Evolutionary conservation across 2,113 vertebrate species (phyloP).

Genomic region (Semicossyphus pulcher): DNA sequence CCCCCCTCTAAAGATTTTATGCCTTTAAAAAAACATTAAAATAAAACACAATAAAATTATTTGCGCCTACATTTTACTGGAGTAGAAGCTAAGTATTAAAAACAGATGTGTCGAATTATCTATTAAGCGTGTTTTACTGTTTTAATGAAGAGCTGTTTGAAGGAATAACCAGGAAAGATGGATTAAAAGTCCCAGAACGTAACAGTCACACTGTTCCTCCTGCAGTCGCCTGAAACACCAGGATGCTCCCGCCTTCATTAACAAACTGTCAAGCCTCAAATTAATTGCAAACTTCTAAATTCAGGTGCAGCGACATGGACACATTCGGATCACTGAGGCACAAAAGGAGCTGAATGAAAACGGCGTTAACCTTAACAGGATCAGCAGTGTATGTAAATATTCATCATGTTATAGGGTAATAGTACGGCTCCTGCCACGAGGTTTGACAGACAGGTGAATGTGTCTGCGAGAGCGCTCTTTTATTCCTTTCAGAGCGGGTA

Average conservation of each 20-base stretch:
- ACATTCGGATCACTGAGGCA: constrained; percentile 10
- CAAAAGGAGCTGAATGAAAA: constrained; percentile 35
- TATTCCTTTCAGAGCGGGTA: constrained; percentile 59
- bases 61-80: too few species aligned
- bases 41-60: too few species aligned
- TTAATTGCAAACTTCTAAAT: constrained; percentile 33
- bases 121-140: too few species aligned
- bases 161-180: too few species aligned
- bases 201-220: background rate
- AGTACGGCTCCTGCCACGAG: constrained; percentile 46
- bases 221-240: background rate
- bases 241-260: constrained; percentile 12
- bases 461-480: constrained; percentile 46
- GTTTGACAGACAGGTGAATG: constrained; percentile 65
- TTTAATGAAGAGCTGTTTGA: too few species aligned
- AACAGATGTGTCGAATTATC: too few species aligned
- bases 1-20: too few species aligned
- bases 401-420: constrained; percentile 50
- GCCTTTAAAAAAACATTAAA: too few species aligned
- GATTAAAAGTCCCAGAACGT: background rate
- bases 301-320: constrained; percentile 17
- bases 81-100: too few species aligned
- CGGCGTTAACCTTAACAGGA: constrained; percentile 57
- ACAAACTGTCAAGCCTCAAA: constrained; percentile 40
- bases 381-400: constrained; percentile 65